Evolutionary conservation across 1,140 invertebrate genomes (phyloP).

Genomic region (Neelides sp.): DNA sequence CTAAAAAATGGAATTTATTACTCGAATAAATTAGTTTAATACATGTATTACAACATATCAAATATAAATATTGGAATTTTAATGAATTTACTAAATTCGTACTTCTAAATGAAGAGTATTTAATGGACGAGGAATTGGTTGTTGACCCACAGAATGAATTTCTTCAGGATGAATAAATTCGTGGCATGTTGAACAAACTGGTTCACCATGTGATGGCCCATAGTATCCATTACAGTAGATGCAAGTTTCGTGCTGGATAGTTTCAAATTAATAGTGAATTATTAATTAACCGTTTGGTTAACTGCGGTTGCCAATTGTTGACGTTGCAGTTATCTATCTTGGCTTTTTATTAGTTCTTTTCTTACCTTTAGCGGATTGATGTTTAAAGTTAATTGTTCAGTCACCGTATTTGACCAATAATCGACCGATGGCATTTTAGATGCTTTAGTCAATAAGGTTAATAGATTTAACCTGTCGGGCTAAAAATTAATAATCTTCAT

Average conservation of each 20-base stretch:
- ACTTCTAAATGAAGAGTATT: slow-evolving; percentile 19
- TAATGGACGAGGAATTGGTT: slow-evolving; percentile 10
- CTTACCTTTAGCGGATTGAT: too few relatives aligned
- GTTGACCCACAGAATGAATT: slow-evolving; percentile 36
- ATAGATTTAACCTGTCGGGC: too few relatives aligned
- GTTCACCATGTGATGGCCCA: slow-evolving; percentile 77
- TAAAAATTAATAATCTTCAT: too few relatives aligned
- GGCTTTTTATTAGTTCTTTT: too few relatives aligned
- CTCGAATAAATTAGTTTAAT: slow-evolving; percentile 5
- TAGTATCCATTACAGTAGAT: slow-evolving; percentile 83
- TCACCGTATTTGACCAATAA: too few relatives aligned
- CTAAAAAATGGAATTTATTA: slow-evolving; percentile 1
- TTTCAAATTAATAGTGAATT: neutral
- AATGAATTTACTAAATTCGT: neutral
- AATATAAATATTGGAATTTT: slow-evolving; percentile 5
- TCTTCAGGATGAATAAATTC: slow-evolving; percentile 76
- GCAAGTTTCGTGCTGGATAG: slow-evolving; percentile 50
- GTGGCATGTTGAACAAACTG: slow-evolving; percentile 84
- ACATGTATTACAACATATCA: neutral
- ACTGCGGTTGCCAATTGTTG: too few relatives aligned
- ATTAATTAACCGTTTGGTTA: too few relatives aligned
- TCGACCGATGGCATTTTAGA: too few relatives aligned
- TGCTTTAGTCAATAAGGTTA: too few relatives aligned
- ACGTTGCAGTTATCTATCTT: too few relatives aligned
- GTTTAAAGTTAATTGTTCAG: too few relatives aligned